Percentiles rank a stretch among this genome's conserved stretches.
These are phyloP conservation scores for Tenthredo distinguenda DNA, from an alignment of 2,888 invertebrate genomes.

Conservation along the genomic window DNA sequence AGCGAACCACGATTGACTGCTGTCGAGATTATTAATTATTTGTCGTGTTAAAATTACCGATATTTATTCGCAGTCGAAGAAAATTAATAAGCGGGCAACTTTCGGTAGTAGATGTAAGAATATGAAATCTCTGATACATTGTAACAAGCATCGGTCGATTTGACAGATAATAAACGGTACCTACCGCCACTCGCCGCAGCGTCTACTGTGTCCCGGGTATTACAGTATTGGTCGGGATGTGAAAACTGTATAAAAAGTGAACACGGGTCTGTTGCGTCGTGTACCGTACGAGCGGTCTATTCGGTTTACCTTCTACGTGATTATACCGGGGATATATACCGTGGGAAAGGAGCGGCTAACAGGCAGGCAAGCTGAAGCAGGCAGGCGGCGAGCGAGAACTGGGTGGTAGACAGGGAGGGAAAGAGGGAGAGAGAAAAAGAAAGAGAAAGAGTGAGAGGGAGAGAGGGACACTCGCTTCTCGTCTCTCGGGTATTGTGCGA, in stretches of 20 bases:
- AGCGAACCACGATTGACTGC: neutral
- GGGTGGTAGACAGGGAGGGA: slow-evolving; percentile 39
- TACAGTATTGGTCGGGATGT: slow-evolving; percentile 2
- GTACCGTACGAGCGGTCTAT: slow-evolving; percentile 41
- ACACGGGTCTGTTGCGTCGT: slow-evolving; percentile 35
- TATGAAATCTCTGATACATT: neutral
- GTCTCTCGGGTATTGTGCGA: slow-evolving; percentile 8
- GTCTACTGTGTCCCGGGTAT: neutral
- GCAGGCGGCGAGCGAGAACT: slow-evolving; percentile 33
- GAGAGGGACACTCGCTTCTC: slow-evolving; percentile 14
- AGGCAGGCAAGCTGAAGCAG: slow-evolving; percentile 2
- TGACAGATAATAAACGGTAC: slow-evolving; percentile 2
- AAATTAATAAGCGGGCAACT: too few relatives aligned
- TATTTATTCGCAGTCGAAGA: neutral
- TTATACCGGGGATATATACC: slow-evolving; percentile 48
- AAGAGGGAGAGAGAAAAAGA: slow-evolving; percentile 10
- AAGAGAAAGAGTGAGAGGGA: neutral
- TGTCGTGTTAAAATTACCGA: neutral
- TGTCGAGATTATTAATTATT: neutral
- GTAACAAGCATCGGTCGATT: neutral
- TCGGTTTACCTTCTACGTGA: slow-evolving; percentile 48
- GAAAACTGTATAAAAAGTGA: slow-evolving; percentile 43
- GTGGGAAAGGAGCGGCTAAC: slow-evolving; percentile 49
- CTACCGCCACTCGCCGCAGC: neutral
- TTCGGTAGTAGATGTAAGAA: too few relatives aligned